Evolutionary conservation across 1,140 invertebrate species (phyloP), one percentile per base, ranked within the genome.

Genomic region (Drusus annulatus): DNA sequence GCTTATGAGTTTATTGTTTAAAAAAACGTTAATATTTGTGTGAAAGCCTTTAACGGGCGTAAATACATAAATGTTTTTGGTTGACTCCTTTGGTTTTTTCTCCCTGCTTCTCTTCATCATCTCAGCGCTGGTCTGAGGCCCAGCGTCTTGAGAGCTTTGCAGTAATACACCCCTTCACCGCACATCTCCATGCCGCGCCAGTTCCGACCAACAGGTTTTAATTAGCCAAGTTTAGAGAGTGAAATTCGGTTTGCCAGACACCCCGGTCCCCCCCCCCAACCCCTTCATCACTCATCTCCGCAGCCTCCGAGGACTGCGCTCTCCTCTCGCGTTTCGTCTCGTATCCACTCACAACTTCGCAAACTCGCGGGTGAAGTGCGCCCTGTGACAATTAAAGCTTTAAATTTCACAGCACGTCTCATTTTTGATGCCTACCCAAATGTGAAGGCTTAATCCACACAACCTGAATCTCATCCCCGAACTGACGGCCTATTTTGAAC

Each of bases 201-300:
- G 69, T 56, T 54, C 51, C 69, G 17, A 45, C 75, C 75, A 68
- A 78, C 76, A 78, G 76, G 76, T 78, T 78, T 78, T 78, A 78
- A 78, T 78, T 78, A 78, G 60, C 76, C 76, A 68, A 78, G 54
- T 65, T 76, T 54, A 68, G 76, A 76, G 45, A 78, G 60, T 76
- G 58, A 63, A 76, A 76, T 63, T 76, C 75, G 73, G 58, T 76
- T 45, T 63, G 19, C 74, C 74, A 74, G 54, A 31, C 19, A 2
- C 7, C 6, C 50, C 51, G 2, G 5, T 6, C 2, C 15, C n/a
- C n/a, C 51, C 16, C n/a, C 65, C 65, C 28, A 31, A 16, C 31
- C 16, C 6, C 5, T 6, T 8, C 31, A 28, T 28, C 28, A 3
- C 31, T 36, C 31, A 4, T 10, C 5, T 15, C 45, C 17, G 13